These are phyloP conservation scores for Diploptera punctata DNA, from an alignment of 2,888 invertebrate species.

Conservation along the genomic window DNA sequence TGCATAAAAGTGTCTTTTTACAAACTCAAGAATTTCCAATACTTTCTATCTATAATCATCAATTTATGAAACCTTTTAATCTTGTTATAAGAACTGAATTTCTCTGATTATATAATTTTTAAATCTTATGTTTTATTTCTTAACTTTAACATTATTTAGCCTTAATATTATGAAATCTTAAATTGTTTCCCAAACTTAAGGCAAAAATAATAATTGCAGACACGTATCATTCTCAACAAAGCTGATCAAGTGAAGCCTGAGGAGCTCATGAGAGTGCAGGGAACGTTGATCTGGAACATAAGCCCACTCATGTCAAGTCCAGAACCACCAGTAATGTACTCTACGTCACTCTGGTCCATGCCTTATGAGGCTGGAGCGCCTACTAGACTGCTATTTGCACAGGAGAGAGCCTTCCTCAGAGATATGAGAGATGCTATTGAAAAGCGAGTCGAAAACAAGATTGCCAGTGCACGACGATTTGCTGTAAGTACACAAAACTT, in stretches of 20 bases:
- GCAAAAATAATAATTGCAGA: too few species aligned
- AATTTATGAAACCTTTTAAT: too few species aligned
- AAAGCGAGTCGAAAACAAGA: constrained; percentile 92
- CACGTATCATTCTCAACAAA: constrained; percentile 92
- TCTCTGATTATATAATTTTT: too few species aligned
- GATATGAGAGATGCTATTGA: constrained; percentile 87
- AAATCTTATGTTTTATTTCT: too few species aligned
- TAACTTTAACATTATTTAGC: too few species aligned
- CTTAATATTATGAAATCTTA: too few species aligned
- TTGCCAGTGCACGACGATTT: constrained; percentile 92
- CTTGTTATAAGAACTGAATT: too few species aligned
- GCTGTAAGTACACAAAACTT: constrained; percentile 72
- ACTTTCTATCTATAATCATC: too few species aligned
- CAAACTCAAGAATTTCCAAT: too few species aligned
- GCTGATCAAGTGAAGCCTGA: constrained; percentile 92
- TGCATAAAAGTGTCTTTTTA: too few species aligned
- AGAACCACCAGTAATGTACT: constrained; percentile 92
- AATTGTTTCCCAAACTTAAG: too few species aligned
- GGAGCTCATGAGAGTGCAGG: constrained; percentile 91
- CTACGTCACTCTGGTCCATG: constrained; percentile 86
- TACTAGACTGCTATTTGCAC: constrained; percentile 80
- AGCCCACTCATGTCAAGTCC: constrained; percentile 95
- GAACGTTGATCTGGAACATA: constrained; percentile 94
- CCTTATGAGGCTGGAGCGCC: constrained; percentile 85
- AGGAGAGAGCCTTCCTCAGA: constrained; percentile 85